These are phyloP conservation scores for Callitettix versicolor DNA, from an alignment of 1,140 invertebrate genomes.

Conservation along the genomic window DNA sequence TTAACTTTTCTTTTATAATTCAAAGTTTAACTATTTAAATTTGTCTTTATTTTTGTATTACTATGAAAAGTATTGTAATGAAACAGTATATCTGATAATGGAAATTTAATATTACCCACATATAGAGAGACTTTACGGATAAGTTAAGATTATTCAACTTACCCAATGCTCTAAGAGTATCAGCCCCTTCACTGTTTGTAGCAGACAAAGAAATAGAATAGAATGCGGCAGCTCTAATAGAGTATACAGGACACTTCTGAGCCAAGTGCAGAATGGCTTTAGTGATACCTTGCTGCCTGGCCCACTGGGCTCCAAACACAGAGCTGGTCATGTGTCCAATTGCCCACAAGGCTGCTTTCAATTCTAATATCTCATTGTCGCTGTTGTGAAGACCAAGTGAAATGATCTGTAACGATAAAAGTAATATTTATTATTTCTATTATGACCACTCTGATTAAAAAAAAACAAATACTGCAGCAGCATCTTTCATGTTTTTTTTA, in stretches of 20 bases:
- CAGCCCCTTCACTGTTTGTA: conserved; percentile 68
- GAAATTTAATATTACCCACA: no score
- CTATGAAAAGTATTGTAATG: no score
- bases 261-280: conserved; percentile 55
- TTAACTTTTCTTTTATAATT: no score
- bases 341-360: conserved; percentile 86
- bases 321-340: conserved; percentile 74
- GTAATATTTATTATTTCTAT: no score
- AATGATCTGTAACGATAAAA: conserved; percentile 23
- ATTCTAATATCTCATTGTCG: conserved; percentile 52
- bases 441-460: no score
- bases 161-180: conserved; percentile 58
- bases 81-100: no score
- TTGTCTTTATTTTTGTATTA: no score
- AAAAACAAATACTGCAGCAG: conserved; percentile 2
- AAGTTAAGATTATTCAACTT: conserved; percentile 21
- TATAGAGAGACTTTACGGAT: no score
- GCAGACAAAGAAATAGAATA: conserved; percentile 76
- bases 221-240: conserved; percentile 78
- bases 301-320: conserved; percentile 54
- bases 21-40: no score
- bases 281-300: conserved; percentile 50
- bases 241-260: conserved; percentile 68
- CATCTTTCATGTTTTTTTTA: no score
- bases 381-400: conserved; percentile 39